Base-by-base conservation (phyloP, 2,113 vertebrate species). In the Equus quagga region DNA sequence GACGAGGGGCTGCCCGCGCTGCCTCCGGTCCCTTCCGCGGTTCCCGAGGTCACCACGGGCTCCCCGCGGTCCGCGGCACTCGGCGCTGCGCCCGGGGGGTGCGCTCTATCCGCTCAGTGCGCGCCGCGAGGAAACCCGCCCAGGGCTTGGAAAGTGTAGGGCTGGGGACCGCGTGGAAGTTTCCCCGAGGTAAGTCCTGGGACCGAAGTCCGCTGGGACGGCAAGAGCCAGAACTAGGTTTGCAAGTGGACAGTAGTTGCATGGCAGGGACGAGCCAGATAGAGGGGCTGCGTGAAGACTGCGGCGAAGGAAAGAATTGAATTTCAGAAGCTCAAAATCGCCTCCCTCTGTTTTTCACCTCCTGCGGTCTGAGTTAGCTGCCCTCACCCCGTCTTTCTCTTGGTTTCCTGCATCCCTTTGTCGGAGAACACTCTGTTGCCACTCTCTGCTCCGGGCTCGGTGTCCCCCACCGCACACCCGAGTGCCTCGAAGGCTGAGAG, bases 151-250 rank as follows among this genome's bases (percentile, higher is more conserved):
- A 21, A 69, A 78, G 54, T 6, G 83, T 72, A 3, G 46, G 76
- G 36, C 91, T 19, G 44, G 49, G 81, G 49, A 11, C 49, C 5
- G 65, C 79, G 8, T 21, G 72, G 33, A 76, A n/a, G 60, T 88
- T 62, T 94, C 23, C 93, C 72, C 17, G n/a, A 96, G 96, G 97
- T 97, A 81, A 98, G 97, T 96, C 24, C 58, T 36, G 83, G 33
- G 64, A 46, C 36, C 19, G 1, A 58, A 3, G 82, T 65, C 72
- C 11, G 3, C 83, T 12, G 86, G 67, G 67, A 31, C 33, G 7
- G 13, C 31, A 23, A 28, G 31, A 69, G 24, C 31, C 56, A 10
- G 6, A 80, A 44, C 28, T 6, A 51, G 81, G 12, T 67, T 51
- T n/a, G 49, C 58, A 46, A 62, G 83, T 15, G 84, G 14, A 24